phyloP scores from a whole-genome alignment of 2,113 vertebrate genomes.

The Pholis gunnellus region DNA sequence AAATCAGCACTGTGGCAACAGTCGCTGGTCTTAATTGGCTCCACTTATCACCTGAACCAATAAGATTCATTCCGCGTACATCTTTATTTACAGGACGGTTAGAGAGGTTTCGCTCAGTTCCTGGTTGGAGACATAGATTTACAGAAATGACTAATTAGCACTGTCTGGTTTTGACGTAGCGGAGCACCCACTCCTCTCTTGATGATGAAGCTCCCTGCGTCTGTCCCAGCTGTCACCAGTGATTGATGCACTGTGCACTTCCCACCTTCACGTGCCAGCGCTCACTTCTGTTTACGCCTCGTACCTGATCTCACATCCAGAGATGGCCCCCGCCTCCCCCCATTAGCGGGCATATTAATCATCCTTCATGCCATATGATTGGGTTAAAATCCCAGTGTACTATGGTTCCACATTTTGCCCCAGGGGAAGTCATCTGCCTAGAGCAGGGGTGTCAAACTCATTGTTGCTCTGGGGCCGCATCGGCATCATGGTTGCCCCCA shows the following conservation, averaged over 20 bases:
- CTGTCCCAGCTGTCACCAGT: conserved; percentile 75
- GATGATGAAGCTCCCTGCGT: conserved; percentile 62
- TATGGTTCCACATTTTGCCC: neutral
- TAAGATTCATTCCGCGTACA: neutral
- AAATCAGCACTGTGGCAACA: neutral
- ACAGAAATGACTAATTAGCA: conserved; percentile 54
- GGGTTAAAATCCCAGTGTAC: conserved; percentile 52
- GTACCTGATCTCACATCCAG: conserved; percentile 53
- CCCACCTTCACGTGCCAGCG: conserved; percentile 48
- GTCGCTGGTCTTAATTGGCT: neutral
- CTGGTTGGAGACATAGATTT: conserved; percentile 31
- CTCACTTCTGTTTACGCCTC: conserved; percentile 47
- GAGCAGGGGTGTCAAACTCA: no score
- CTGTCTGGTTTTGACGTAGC: conserved; percentile 41
- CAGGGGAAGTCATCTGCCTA: neutral
- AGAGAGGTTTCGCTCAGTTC: conserved; percentile 1
- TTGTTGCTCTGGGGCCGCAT: no score
- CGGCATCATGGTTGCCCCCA: no score
- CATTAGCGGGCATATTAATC: conserved; percentile 78
- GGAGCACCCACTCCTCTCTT: conserved; percentile 50
- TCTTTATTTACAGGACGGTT: neutral
- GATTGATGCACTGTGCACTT: conserved; percentile 79
- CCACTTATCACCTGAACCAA: neutral
- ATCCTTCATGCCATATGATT: conserved; percentile 56
- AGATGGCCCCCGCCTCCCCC: conserved; percentile 52